Conservation (phyloP, 2,797 vertebrate species). For the Phoeniculus purpureus region DNA sequence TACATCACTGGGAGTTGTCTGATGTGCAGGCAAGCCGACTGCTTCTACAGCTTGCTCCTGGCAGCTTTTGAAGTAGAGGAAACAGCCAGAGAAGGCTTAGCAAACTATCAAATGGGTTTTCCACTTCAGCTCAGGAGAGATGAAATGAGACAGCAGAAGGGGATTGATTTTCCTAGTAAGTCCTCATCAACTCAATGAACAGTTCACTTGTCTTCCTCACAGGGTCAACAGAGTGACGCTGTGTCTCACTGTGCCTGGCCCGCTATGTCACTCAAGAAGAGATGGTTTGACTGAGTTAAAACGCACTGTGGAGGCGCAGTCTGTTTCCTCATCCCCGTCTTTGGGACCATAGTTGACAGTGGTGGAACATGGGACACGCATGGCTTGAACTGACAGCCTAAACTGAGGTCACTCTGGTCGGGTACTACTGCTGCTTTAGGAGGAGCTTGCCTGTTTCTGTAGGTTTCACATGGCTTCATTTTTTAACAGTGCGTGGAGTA, state of each 20-base stretch:
- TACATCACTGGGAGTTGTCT: neutral
- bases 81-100: neutral
- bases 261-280: neutral
- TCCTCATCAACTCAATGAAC: conserved; percentile 7
- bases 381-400: neutral
- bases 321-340: neutral
- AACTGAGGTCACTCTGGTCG: conserved; percentile 43
- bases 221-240: neutral
- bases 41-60: conserved; percentile 1
- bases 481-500: conserved; percentile 68
- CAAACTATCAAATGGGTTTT: neutral
- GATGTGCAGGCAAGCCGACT: neutral
- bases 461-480: conserved; percentile 70
- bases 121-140: neutral
- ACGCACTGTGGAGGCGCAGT: neutral
- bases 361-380: neutral
- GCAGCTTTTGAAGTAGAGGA: conserved; percentile 3
- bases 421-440: conserved; percentile 46
- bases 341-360: neutral
- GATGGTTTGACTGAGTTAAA: neutral
- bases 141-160: neutral
- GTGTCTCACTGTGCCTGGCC: neutral
- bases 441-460: conserved; percentile 55
- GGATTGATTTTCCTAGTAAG: neutral
- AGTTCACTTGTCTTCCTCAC: conserved; percentile 1